Evolutionary conservation across 53 echinoderm and acorn worm species (phyloP), one percentile per base, ranked within the genome.

Genomic region (Antedon mediterranea): DNA sequence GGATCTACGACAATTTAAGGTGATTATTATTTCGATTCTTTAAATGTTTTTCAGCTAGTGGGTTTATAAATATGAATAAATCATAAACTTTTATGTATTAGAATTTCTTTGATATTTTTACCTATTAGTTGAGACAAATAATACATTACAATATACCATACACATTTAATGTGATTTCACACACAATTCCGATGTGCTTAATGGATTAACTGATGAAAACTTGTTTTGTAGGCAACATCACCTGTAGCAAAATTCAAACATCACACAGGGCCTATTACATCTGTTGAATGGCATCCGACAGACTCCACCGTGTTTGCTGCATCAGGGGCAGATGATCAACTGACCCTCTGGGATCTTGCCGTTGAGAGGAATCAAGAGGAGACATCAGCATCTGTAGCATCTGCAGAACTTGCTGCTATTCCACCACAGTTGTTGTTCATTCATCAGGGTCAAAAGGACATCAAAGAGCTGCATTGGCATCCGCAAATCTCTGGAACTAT

Each of bases 211-310:
- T n/a, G n/a, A n/a, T n/a, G n/a, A n/a, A n/a, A n/a, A n/a, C n/a
- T 37, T 37, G n/a, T 37, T 37, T 37, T 37, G 4, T 11, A 37
- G 37, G 4, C 37, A 6, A 57, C 71, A 3, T 90, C 87, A 28
- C 91, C 97, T 3, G 88, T 97, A 0, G 97, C 97, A 34, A 97
- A 92, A 77, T 97, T 97, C 87, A 97, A 97, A 81, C 97, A 92
- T 74, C 97, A 97, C 86, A 85, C 97, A 0, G 97, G 86, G 0
- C 97, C 97, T 1, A 92, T 97, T 32, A 92, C 92, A 4, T 89
- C 89, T 0, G 86, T 97, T 42, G 97, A 92, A 75, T 97, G 95
- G 97, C 87, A 90, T 75, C 90, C 91, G 0, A 80, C 78, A 29
- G 97, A 97, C 81, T 87, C 85, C 71, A 97, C 97, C 9, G 92